These are phyloP conservation scores for Campoletis raptor DNA, from an alignment of 2,888 invertebrate species.

Conservation along the genomic window DNA sequence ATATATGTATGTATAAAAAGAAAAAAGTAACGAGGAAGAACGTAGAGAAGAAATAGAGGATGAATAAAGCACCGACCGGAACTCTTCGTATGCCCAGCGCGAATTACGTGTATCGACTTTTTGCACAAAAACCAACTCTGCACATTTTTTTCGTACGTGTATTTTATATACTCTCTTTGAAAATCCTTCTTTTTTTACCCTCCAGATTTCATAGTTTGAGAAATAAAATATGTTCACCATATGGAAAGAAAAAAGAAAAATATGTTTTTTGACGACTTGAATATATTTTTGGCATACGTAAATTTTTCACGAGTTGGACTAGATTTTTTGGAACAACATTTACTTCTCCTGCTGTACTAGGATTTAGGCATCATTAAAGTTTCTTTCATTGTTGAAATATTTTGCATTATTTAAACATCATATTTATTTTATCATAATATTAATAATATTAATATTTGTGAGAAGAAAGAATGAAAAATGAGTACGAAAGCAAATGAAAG, in stretches of 20 bases:
- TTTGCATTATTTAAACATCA: background rate
- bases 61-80: constrained; percentile 68
- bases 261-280: background rate
- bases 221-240: background rate
- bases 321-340: background rate
- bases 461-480: constrained; percentile 31
- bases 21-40: constrained; percentile 47
- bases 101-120: constrained; percentile 71
- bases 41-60: constrained; percentile 39
- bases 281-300: background rate
- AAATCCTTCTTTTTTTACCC: background rate
- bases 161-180: background rate
- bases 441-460: too few relatives aligned
- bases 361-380: background rate
- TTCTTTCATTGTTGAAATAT: background rate
- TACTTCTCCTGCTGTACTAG: background rate
- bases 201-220: background rate
- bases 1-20: background rate
- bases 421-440: background rate
- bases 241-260: background rate
- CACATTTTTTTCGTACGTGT: background rate
- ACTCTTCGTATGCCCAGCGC: constrained; percentile 65
- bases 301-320: background rate
- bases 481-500: constrained; percentile 35
- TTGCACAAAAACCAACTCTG: constrained; percentile 9